These are phyloP conservation scores for Pelosia muscerda DNA, from an alignment of 2,888 invertebrate species.

Conservation along the genomic window DNA sequence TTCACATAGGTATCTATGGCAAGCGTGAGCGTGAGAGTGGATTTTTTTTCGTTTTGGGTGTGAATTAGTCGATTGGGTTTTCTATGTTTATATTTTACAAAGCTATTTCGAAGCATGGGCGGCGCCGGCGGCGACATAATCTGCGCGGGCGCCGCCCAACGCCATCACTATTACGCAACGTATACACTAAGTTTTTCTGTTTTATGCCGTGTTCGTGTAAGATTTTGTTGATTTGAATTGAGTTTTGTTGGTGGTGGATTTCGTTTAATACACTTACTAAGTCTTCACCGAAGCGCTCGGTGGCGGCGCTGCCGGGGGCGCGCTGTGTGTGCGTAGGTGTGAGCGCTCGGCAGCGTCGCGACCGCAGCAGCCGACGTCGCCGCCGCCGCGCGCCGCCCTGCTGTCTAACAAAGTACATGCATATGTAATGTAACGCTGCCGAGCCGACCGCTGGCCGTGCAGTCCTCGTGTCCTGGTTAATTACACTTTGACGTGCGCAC, in stretches of 20 bases:
- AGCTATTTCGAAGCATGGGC: slow-evolving; percentile 82
- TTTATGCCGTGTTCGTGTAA: slow-evolving; percentile 87
- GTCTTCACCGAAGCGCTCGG: slow-evolving; percentile 51
- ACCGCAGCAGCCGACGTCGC: slow-evolving; percentile 45
- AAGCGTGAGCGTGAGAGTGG: slow-evolving; percentile 88
- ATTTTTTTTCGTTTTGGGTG: slow-evolving; percentile 86
- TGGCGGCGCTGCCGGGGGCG: slow-evolving; percentile 60
- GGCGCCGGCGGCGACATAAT: slow-evolving; percentile 70
- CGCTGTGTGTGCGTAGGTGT: slow-evolving; percentile 80
- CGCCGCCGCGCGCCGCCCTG: slow-evolving; percentile 58
- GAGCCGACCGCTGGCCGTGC: slow-evolving; percentile 38
- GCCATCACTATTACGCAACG: slow-evolving; percentile 81
- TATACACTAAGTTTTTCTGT: slow-evolving; percentile 85
- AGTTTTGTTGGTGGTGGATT: slow-evolving; percentile 87
- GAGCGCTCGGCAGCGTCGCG: slow-evolving; percentile 64
- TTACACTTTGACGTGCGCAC: slow-evolving; percentile 55
- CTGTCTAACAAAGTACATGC: slow-evolving; percentile 49
- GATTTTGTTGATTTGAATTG: slow-evolving; percentile 85
- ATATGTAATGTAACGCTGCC: slow-evolving; percentile 23
- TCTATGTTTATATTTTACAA: slow-evolving; percentile 86
- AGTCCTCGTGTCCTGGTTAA: slow-evolving; percentile 55
- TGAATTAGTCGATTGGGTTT: slow-evolving; percentile 87
- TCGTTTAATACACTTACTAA: slow-evolving; percentile 85
- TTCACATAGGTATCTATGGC: slow-evolving; percentile 87
- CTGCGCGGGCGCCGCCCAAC: slow-evolving; percentile 80